Conservation (phyloP, 2,113 vertebrate species). For the Alexandromys fortis region DNA sequence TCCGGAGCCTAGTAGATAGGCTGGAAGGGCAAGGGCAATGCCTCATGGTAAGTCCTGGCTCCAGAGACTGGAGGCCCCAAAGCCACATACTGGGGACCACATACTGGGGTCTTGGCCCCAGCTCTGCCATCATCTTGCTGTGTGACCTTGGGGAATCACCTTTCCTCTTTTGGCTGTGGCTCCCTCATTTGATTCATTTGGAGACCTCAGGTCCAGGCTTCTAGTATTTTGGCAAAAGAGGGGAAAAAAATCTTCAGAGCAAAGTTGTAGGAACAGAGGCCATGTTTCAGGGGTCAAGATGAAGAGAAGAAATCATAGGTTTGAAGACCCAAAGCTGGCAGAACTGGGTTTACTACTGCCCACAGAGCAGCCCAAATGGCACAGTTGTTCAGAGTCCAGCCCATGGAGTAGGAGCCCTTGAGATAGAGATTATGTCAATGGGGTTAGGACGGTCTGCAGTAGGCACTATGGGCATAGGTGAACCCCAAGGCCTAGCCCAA, state of each 20-base stretch:
- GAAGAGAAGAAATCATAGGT: neutral
- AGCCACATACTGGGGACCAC: neutral
- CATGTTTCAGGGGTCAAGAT: neutral
- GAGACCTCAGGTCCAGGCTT: neutral
- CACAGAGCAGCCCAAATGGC: neutral
- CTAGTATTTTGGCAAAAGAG: neutral
- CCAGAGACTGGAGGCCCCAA: neutral
- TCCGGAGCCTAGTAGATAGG: neutral
- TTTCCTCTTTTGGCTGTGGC: neutral
- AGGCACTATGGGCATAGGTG: neutral
- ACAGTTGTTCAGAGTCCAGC: neutral
- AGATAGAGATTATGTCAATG: fast-evolving
- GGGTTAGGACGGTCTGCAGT: neutral
- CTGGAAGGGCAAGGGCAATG: no score
- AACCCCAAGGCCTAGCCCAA: neutral
- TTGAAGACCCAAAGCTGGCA: neutral
- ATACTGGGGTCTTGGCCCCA: neutral
- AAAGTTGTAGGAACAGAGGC: neutral
- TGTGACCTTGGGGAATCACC: neutral
- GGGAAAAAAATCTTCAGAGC: neutral
- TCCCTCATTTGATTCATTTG: neutral
- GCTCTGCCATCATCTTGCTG: neutral
- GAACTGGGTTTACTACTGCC: neutral
- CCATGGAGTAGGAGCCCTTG: neutral
- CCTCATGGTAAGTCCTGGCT: neutral